phyloP scores from a whole-genome alignment of 2,797 vertebrate species.

The Myiotriccus ornatus region DNA sequence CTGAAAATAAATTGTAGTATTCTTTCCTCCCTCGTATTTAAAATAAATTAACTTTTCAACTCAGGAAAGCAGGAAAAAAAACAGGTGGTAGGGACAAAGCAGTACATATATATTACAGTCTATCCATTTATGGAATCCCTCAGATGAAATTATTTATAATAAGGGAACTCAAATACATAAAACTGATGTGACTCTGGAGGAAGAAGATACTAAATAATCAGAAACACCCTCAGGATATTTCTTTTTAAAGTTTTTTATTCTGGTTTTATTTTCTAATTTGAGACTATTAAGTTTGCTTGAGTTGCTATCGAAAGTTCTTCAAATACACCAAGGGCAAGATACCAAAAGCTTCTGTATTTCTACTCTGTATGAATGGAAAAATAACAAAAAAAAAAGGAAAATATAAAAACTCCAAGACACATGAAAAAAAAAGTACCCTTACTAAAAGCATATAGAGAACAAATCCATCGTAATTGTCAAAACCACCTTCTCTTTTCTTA shows the following conservation, averaged over 20 bases:
- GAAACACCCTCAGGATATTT: background rate
- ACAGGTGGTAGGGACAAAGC: background rate
- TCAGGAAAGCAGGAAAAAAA: background rate
- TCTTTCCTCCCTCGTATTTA: background rate
- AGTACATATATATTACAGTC: background rate
- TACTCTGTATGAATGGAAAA: background rate
- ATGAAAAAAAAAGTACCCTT: background rate
- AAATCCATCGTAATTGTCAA: background rate
- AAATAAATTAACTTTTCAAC: background rate
- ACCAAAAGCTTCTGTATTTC: background rate
- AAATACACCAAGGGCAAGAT: background rate
- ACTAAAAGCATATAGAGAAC: background rate
- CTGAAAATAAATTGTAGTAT: background rate
- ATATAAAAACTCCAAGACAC: background rate
- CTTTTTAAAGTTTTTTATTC: background rate
- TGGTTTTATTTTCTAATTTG: background rate
- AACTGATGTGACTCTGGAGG: background rate
- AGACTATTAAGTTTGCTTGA: background rate
- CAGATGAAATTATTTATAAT: background rate
- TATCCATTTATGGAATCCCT: background rate
- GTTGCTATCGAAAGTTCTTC: background rate
- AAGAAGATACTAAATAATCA: background rate
- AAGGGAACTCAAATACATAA: background rate
- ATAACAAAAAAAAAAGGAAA: background rate
- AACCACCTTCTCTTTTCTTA: background rate